Evolutionary conservation across 2,113 vertebrate genomes (phyloP).

Genomic region (Nycticryphes semicollaris): DNA sequence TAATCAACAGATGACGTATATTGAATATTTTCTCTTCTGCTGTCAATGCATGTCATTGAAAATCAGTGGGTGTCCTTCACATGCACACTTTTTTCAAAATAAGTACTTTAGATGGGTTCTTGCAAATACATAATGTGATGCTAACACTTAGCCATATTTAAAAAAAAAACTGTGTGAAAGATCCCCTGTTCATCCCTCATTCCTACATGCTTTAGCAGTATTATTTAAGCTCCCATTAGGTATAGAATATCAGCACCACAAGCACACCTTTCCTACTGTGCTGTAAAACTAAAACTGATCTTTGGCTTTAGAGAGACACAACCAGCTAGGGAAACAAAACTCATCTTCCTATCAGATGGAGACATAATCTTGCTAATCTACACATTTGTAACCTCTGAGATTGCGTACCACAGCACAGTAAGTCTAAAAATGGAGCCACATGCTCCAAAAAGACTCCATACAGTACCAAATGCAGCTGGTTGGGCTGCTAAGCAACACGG

Average conservation of each 20-base stretch:
- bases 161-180: neutral
- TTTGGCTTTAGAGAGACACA: neutral
- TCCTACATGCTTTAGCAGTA: neutral
- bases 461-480: neutral
- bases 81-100: neutral
- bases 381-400: neutral
- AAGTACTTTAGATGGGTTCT: neutral
- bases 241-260: neutral
- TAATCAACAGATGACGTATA: neutral
- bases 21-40: neutral
- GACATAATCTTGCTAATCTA: neutral
- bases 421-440: neutral
- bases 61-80: fast-evolving
- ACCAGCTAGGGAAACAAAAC: neutral
- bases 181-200: neutral
- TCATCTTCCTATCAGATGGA: neutral
- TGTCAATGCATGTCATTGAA: neutral
- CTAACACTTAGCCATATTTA: neutral
- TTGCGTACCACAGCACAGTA: too few relatives aligned
- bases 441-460: neutral
- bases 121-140: neutral
- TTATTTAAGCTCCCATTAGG: neutral
- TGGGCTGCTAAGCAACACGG: neutral
- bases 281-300: neutral
- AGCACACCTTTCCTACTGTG: neutral